A percentile compares a stretch with the other conserved stretches of the same genome.
Evolutionary conservation across 2,113 vertebrate genomes (phyloP).

Genomic region (Atrichornis clamosus): DNA sequence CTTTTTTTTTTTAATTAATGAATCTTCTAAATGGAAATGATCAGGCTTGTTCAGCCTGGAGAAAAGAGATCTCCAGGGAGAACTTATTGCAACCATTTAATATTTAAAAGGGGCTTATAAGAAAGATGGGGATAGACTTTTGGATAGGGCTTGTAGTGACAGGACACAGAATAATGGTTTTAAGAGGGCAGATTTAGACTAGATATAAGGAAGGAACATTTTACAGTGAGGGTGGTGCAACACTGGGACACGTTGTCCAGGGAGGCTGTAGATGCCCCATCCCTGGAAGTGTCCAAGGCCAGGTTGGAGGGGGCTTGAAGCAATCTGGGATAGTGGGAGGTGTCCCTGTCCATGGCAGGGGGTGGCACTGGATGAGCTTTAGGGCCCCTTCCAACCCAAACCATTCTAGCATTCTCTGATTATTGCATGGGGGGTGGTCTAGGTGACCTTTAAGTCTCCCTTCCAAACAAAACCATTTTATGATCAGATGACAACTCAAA

Average conservation of each 20-base stretch:
- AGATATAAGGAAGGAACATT: not conserved
- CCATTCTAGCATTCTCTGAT: not conserved
- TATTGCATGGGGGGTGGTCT: not conserved
- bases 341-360: not conserved
- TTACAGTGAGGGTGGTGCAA: accelerated
- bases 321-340: accelerated
- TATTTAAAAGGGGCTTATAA: not conserved
- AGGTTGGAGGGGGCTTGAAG: accelerated
- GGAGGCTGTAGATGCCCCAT: not conserved
- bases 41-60: not conserved
- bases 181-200: not conserved
- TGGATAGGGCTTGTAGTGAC: accelerated
- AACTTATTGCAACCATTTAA: accelerated
- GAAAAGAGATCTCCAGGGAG: not conserved
- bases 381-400: not conserved
- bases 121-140: not conserved
- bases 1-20: not conserved
- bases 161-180: not conserved
- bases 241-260: not conserved
- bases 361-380: not conserved
- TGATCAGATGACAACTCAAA: not conserved
- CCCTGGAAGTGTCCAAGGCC: not conserved
- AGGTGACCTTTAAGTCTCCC: not conserved
- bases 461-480: not conserved
- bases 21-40: not conserved